Conservation (phyloP, 2,797 vertebrate genomes). For the Aphelocoma californica region DNA sequence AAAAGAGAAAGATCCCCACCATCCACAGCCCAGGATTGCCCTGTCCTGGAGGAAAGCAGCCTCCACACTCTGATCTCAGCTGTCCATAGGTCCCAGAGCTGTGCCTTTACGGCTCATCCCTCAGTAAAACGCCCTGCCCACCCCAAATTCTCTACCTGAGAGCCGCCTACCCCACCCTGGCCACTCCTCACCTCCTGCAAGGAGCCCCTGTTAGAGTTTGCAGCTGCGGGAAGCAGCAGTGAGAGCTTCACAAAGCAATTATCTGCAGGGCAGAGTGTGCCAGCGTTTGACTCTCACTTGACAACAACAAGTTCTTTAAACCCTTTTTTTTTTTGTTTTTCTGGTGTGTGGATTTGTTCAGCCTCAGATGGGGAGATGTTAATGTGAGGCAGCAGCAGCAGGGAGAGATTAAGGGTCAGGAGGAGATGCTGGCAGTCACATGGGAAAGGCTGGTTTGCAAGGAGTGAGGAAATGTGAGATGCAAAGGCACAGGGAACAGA, state of each 20-base stretch:
- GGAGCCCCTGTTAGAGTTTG: not conserved
- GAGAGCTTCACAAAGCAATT: not conserved
- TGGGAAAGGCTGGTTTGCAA: not conserved
- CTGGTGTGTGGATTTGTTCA: conserved; percentile 13
- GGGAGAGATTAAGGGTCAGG: conserved; percentile 9
- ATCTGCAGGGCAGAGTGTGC: not conserved
- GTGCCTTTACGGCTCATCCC: not conserved
- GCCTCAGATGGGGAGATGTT: conserved; percentile 7
- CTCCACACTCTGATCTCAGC: not conserved
- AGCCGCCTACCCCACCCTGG: not conserved
- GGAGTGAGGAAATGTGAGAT: not conserved
- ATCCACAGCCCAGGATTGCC: not conserved
- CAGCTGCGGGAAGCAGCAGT: not conserved
- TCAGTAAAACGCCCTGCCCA: not conserved
- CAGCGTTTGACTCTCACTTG: not conserved
- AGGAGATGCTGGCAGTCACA: not conserved
- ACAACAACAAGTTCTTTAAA: conserved; percentile 15
- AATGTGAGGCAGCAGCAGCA: conserved; percentile 16
- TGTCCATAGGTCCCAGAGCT: not conserved
- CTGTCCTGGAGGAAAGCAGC: not conserved
- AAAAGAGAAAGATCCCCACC: accelerated
- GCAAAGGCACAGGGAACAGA: not conserved
- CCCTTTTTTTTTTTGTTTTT: not conserved
- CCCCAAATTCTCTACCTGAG: not conserved
- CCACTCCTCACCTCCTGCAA: not conserved